These are phyloP conservation scores for Drosophila serrata DNA, from an alignment of 1,140 invertebrate species.

Conservation along the genomic window DNA sequence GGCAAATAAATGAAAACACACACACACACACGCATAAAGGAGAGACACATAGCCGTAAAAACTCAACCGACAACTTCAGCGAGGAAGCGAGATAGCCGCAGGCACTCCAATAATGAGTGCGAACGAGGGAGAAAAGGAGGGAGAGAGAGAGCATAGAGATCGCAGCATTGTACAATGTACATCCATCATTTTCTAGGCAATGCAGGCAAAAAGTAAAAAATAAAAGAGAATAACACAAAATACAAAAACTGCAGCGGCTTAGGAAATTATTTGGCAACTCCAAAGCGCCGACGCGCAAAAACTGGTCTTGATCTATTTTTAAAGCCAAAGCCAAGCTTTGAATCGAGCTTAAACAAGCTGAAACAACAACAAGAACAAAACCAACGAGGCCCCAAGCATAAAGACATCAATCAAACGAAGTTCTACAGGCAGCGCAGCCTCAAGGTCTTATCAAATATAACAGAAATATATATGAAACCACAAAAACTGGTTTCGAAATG, in stretches of 20 bases:
- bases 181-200: conserved; percentile 59
- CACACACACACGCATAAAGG: neutral
- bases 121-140: neutral
- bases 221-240: conserved; percentile 2
- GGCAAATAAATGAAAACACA: conserved; percentile 49
- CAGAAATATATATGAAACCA: conserved; percentile 4
- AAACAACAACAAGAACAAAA: neutral
- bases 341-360: conserved; percentile 21
- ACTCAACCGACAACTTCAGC: conserved; percentile 54
- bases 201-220: conserved; percentile 28
- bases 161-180: conserved; percentile 34
- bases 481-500: conserved; percentile 42
- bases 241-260: conserved; percentile 25
- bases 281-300: conserved; percentile 17
- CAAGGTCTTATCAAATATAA: conserved; percentile 55
- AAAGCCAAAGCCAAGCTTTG: conserved; percentile 44
- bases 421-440: conserved; percentile 45
- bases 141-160: conserved; percentile 19
- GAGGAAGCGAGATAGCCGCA: conserved; percentile 13
- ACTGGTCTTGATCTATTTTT: conserved; percentile 65
- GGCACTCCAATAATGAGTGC: conserved; percentile 1
- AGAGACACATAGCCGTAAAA: conserved; percentile 50
- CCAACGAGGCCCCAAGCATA: conserved; percentile 26
- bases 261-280: conserved; percentile 41
- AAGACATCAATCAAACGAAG: conserved; percentile 55